Conservation (phyloP, 2,797 vertebrate species). For the Moxostoma hubbsi region DNA sequence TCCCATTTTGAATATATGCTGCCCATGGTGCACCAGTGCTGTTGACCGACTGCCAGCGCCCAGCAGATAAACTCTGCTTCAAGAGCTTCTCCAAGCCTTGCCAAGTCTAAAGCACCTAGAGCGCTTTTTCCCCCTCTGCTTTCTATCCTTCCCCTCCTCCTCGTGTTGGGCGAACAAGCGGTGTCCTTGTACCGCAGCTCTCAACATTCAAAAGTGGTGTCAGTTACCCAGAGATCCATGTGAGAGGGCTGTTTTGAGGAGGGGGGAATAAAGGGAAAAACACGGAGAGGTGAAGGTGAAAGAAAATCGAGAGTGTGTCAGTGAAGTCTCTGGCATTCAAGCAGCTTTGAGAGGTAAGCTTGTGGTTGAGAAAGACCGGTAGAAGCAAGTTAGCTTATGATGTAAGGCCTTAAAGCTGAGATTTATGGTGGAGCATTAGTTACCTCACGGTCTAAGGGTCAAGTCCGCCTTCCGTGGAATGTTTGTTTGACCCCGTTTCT, state of each 20-base stretch:
- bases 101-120: conserved; percentile 25
- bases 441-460: conserved; percentile 1
- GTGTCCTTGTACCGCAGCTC: conserved; percentile 33
- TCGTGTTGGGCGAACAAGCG: conserved; percentile 24
- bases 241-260: conserved; percentile 12
- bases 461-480: background rate
- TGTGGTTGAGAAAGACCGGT: conserved; percentile 24
- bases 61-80: conserved; percentile 51
- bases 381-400: conserved; percentile 8
- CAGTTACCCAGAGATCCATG: conserved; percentile 26
- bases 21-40: background rate
- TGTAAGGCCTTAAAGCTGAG: conserved; percentile 5
- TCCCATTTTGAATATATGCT: conserved; percentile 1
- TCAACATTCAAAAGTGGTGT: conserved; percentile 38
- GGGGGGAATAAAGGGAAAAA: conserved; percentile 5
- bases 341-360: conserved; percentile 13
- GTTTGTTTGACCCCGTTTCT: background rate
- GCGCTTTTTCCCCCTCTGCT: conserved; percentile 2
- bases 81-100: conserved; percentile 36
- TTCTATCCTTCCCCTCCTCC: conserved; percentile 12
- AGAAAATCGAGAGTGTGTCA: conserved; percentile 3
- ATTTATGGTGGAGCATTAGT: background rate
- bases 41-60: conserved; percentile 28
- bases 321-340: conserved; percentile 13
- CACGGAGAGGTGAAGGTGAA: background rate